phyloP scores from a whole-genome alignment of 1,140 invertebrate species.

The Diorhabda sublineata region DNA sequence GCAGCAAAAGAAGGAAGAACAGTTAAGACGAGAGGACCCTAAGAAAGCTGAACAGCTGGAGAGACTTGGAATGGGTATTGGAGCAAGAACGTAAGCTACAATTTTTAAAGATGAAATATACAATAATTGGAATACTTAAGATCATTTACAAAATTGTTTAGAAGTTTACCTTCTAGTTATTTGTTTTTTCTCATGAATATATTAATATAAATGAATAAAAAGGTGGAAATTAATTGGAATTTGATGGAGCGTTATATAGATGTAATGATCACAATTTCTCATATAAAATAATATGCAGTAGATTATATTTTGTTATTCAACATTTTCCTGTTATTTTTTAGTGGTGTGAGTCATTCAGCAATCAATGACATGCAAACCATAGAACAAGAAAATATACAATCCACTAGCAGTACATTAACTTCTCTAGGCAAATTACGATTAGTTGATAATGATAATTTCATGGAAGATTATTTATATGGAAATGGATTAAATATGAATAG shows the following conservation, averaged over 20 bases:
- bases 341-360: slow-evolving; percentile 87
- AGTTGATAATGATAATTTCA: slow-evolving; percentile 40
- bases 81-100: slow-evolving; percentile 51
- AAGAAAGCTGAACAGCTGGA: slow-evolving; percentile 86
- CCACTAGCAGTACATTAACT: slow-evolving; percentile 35
- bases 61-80: slow-evolving; percentile 89
- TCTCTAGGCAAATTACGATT: slow-evolving; percentile 41
- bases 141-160: too few relatives aligned
- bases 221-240: too few relatives aligned
- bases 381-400: slow-evolving; percentile 68
- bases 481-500: slow-evolving; percentile 53
- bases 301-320: too few relatives aligned
- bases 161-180: too few relatives aligned
- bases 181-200: too few relatives aligned
- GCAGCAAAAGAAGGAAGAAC: slow-evolving; percentile 74
- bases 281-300: too few relatives aligned
- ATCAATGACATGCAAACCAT: slow-evolving; percentile 90
- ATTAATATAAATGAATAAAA: too few relatives aligned
- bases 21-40: slow-evolving; percentile 73
- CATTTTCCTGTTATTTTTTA: slow-evolving; percentile 44
- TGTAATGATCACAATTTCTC: too few relatives aligned
- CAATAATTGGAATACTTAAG: too few relatives aligned
- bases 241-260: too few relatives aligned
- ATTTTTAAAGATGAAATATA: too few relatives aligned
- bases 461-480: slow-evolving; percentile 50